A percentile compares a stretch with the other conserved stretches of the same genome.
Evolutionary conservation across 2,797 vertebrate species (phyloP).

Genomic region (Enteromius fasciolatus): DNA sequence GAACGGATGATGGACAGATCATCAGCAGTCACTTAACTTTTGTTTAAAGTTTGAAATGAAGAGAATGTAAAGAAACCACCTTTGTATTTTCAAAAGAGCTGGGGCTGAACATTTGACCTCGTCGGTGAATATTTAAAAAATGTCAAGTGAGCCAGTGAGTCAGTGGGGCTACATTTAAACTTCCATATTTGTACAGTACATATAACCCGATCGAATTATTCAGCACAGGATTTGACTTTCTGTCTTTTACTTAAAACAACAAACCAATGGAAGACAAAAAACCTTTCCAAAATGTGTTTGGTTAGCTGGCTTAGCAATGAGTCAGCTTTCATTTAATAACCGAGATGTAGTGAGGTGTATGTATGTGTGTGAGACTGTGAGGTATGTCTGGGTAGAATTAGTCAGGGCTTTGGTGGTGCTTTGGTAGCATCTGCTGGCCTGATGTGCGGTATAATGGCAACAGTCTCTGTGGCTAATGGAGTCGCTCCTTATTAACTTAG

Average conservation of each 20-base stretch:
- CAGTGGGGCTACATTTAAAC: neutral
- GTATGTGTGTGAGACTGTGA: conserved; percentile 23
- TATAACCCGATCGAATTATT: conserved; percentile 8
- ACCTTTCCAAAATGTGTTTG: conserved; percentile 26
- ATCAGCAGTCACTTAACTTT: neutral
- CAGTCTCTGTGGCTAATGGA: conserved; percentile 16
- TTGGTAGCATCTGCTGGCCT: conserved; percentile 50
- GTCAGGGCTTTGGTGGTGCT: conserved; percentile 30
- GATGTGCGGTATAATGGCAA: conserved; percentile 35
- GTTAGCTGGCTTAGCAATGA: conserved; percentile 17
- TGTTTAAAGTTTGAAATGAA: conserved; percentile 5
- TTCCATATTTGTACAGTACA: conserved; percentile 23
- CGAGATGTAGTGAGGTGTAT: conserved; percentile 8
- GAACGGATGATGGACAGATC: conserved; percentile 7
- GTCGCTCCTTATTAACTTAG: conserved; percentile 6
- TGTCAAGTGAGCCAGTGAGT: conserved; percentile 5
- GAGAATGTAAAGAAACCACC: conserved; percentile 3
- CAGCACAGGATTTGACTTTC: conserved; percentile 14
- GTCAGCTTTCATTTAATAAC: conserved; percentile 37
- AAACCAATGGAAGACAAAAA: conserved; percentile 7
- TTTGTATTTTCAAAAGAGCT: neutral
- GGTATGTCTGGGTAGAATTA: conserved; percentile 48
- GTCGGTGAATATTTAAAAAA: conserved; percentile 6
- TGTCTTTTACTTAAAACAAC: conserved; percentile 33
- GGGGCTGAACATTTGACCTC: neutral